A percentile compares a stretch with the other conserved stretches of the same genome.
phyloP scores from a whole-genome alignment of 1,140 invertebrate genomes.

The Eriocheir sinensis region DNA sequence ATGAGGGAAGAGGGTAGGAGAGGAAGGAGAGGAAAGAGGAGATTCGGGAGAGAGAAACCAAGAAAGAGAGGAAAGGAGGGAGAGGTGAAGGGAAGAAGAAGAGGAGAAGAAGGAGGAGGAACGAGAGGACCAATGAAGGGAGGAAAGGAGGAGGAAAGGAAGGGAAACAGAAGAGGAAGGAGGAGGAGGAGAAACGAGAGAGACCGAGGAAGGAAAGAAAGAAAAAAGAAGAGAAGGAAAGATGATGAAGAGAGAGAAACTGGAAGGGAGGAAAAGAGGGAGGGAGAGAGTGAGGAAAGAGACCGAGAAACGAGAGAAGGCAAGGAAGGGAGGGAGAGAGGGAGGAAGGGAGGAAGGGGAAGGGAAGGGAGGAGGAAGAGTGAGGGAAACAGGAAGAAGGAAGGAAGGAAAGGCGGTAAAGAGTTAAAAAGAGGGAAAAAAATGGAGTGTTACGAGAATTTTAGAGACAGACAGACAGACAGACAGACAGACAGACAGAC shows the following conservation, averaged over 20 bases:
- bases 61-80: no score
- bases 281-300: background rate
- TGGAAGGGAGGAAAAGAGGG: background rate
- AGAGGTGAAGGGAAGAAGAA: no score
- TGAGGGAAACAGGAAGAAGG: background rate
- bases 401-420: no score
- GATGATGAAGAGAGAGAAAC: background rate
- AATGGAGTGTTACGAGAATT: no score
- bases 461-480: background rate
- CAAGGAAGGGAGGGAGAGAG: background rate
- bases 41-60: no score
- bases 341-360: background rate
- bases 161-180: no score
- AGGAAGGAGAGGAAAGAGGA: no score
- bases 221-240: background rate
- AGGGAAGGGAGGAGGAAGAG: background rate
- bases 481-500: background rate
- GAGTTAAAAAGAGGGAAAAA: no score
- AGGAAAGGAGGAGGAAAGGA: background rate
- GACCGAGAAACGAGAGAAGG: no score
- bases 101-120: no score
- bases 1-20: no score
- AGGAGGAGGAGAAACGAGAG: no score
- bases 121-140: background rate
- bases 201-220: background rate